Percentiles rank a stretch among this genome's conserved stretches.
Conservation (phyloP, 2,888 invertebrate species). For the Watsonalla binaria region DNA sequence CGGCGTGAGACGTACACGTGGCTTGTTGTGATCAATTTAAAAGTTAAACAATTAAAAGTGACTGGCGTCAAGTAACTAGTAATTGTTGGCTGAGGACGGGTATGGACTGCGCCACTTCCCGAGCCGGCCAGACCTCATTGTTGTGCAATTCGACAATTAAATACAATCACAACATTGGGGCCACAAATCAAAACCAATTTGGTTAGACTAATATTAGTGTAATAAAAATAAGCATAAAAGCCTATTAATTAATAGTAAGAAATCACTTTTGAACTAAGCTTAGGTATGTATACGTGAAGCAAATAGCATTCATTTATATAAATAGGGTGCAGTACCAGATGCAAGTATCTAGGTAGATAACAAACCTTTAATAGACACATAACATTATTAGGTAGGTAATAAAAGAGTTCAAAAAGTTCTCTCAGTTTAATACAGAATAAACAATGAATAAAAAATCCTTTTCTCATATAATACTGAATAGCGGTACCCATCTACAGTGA, state of each 20-base stretch:
- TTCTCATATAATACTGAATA: not conserved
- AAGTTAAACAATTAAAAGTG: conserved; percentile 37
- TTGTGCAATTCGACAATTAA: conserved; percentile 50
- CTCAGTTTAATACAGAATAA: no score
- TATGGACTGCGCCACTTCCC: conserved; percentile 11
- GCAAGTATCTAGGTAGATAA: no score
- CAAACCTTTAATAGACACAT: no score
- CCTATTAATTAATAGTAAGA: no score
- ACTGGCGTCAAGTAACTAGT: conserved; percentile 32
- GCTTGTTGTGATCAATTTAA: conserved; percentile 28
- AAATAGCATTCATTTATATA: no score
- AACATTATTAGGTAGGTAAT: no score
- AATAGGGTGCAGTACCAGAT: no score
- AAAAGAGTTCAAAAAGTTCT: not conserved
- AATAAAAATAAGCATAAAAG: no score
- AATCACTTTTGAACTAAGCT: no score
- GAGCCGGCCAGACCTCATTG: conserved; percentile 26
- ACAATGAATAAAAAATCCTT: no score
- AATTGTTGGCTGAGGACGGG: conserved; percentile 25
- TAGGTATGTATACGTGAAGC: no score
- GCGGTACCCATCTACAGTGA: not conserved
- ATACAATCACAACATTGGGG: conserved; percentile 39
- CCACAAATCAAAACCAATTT: conserved; percentile 51
- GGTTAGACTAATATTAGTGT: not conserved
- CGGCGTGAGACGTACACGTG: conserved; percentile 13